These are phyloP conservation scores for Pachyrhynchus sulphureomaculatus DNA, from an alignment of 1,140 invertebrate genomes.

Conservation along the genomic window DNA sequence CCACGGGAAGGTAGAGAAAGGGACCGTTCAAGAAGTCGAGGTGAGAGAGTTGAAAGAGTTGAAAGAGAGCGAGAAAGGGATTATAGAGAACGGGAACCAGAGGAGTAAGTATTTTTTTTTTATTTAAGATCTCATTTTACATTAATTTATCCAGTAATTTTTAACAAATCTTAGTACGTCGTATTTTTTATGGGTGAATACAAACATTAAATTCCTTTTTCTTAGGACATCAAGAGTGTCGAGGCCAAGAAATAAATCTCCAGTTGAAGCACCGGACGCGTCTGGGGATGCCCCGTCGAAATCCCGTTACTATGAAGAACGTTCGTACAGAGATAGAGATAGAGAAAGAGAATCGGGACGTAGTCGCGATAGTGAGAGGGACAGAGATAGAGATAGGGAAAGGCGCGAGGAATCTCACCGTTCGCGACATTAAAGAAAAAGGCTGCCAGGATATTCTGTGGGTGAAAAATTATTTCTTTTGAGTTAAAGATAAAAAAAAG, in stretches of 20 bases:
- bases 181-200: too few species aligned
- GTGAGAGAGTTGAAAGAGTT: conserved; percentile 46
- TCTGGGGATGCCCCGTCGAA: conserved; percentile 58
- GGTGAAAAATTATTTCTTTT: too few species aligned
- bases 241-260: conserved; percentile 58
- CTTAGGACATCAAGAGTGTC: conserved; percentile 51
- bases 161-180: too few species aligned
- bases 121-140: too few species aligned
- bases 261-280: conserved; percentile 58
- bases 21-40: conserved; percentile 52
- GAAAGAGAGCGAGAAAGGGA: conserved; percentile 62
- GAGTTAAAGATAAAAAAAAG: too few species aligned
- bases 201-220: too few species aligned
- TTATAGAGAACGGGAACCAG: conserved; percentile 48
- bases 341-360: conserved; percentile 53
- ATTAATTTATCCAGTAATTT: too few species aligned
- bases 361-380: conserved; percentile 62
- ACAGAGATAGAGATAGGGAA: conserved; percentile 50
- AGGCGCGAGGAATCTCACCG: conserved; percentile 69
- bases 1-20: conserved; percentile 36
- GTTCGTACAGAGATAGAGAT: conserved; percentile 70
- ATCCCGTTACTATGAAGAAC: conserved; percentile 77
- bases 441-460: too few species aligned
- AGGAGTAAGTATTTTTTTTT: conserved; percentile 38
- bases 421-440: conserved; percentile 61